Evolutionary conservation across 2,113 vertebrate species (phyloP).

Genomic region (Meriones unguiculatus): DNA sequence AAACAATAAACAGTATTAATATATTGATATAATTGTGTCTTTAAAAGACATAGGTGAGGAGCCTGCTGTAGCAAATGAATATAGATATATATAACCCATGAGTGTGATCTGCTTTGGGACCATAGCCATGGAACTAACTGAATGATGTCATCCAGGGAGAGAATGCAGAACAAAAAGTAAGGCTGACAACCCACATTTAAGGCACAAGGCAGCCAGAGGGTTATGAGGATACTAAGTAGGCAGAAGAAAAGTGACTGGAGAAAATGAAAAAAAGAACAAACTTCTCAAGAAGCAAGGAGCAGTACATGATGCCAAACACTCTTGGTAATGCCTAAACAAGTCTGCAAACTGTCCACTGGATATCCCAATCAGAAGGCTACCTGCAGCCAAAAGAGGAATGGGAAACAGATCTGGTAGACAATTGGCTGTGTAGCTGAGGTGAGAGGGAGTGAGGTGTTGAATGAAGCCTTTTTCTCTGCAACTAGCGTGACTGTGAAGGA

Average conservation of each 20-base stretch:
- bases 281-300: not conserved
- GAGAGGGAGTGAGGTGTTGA: not conserved
- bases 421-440: not conserved
- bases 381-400: not conserved
- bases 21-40: not conserved
- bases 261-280: not conserved
- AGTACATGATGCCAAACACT: not conserved
- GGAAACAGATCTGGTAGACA: not conserved
- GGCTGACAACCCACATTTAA: not conserved
- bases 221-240: too few species aligned
- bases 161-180: not conserved
- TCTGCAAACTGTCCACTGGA: conserved; percentile 1
- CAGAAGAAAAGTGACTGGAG: not conserved
- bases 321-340: not conserved
- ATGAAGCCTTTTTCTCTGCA: not conserved
- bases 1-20: not conserved
- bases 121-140: not conserved
- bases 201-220: not conserved
- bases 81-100: not conserved
- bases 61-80: not conserved
- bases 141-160: not conserved
- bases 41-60: not conserved
- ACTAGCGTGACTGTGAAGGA: not conserved
- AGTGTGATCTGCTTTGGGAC: not conserved
- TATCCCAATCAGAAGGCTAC: not conserved